Evolutionary conservation across 2,113 vertebrate species (phyloP), one percentile per base, ranked within the genome.

Genomic region (Leucopsar rothschildi): DNA sequence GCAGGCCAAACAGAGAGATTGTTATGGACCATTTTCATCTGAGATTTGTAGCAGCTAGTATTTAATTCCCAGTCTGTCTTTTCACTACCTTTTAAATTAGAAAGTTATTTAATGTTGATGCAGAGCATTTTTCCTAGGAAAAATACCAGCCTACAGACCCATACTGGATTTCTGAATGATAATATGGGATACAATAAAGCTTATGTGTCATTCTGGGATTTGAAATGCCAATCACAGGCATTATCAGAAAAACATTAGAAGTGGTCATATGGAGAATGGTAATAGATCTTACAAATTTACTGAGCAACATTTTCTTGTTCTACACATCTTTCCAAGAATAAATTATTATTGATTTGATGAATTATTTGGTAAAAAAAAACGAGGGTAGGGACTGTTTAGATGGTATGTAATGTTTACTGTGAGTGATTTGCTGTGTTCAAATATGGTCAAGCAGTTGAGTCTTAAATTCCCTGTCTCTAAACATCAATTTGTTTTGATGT

Each of bases 61-160:
- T 85, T 94, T 89, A 82, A 91, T 92, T 93, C 63, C 79, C 68
- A 84, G 28, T 14, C 52, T 78, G 56, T 45, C 73, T 95, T 94
- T 89, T 96, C 57, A 82, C 63, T 95, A 92, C 40, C 35, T 96
- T 93, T 85, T 86, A 79, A 91, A 93, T 94, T 63, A 91, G 59
- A 50, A 82, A 61, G 75, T 75, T 92, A 91, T 75, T 96, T 82
- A 82, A 85, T 52, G 35, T 47, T 61, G 73, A 85, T 50, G 61
- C 44, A 86, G 49, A 76, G 28, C 8, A 12, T 59, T 91, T 87
- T 92, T 89, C 70, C 72, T 82, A 78, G 61, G 29, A 65, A 44
- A 79, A 65, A 79, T 79, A 42, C 0, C 39, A 82, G 55, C 47
- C 78, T 86, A 24, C 59, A 78, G 50, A 63, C 17, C 47, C 47